phyloP scores from a whole-genome alignment of 1,140 invertebrate genomes.

The Lepidostoma basale region DNA sequence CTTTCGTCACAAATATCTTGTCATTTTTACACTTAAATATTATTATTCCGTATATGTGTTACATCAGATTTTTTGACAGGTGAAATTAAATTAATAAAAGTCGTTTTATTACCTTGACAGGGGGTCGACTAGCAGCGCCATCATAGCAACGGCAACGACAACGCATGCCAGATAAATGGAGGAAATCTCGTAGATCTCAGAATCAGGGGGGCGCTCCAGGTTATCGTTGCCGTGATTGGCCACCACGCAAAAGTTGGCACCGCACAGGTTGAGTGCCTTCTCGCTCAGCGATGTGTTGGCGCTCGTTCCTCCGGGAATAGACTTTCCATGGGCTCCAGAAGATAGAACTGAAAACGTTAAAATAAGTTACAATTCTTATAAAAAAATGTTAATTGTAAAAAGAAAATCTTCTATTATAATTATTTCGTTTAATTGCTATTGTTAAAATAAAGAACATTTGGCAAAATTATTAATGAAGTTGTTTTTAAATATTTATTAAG shows the following conservation, averaged over 20 bases:
- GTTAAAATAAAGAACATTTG: no score
- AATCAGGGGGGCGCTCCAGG: conserved; percentile 76
- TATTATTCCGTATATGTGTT: no score
- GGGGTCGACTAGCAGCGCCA: conserved; percentile 88
- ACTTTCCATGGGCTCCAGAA: conserved; percentile 72
- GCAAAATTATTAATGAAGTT: no score
- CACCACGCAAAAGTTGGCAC: conserved; percentile 82
- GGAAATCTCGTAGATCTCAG: conserved; percentile 85
- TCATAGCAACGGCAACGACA: conserved; percentile 81
- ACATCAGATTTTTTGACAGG: no score
- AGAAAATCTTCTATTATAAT: no score
- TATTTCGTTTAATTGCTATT: no score
- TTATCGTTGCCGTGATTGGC: conserved; percentile 70
- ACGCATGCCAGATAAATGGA: conserved; percentile 89
- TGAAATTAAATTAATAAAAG: no score
- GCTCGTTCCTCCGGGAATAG: conserved; percentile 55
- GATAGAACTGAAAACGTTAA: conserved; percentile 72
- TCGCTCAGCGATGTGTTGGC: conserved; percentile 50
- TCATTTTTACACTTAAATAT: no score
- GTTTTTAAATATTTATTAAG: no score
- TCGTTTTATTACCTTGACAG: conserved; percentile 84
- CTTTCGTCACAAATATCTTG: no score
- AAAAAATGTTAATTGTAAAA: no score
- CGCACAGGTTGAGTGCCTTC: conserved; percentile 70
- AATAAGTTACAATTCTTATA: no score